Base-by-base conservation (phyloP, 1,140 invertebrate species). In the Mercenaria mercenaria region DNA sequence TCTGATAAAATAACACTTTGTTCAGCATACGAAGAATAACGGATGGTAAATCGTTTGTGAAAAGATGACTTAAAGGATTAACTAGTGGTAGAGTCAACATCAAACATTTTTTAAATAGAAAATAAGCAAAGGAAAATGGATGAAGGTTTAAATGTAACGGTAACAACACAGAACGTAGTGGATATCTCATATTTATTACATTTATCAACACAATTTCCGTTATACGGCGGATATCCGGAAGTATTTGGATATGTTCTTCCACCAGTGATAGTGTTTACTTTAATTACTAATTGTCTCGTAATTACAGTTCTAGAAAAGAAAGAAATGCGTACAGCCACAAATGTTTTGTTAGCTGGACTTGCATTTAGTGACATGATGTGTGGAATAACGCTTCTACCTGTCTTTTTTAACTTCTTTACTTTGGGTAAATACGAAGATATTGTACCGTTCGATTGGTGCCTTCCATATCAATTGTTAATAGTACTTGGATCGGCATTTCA, bases 291-390 rank as follows among this genome's bases (percentile, higher is more conserved):
- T 29, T 64, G 59, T 64, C 26, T 64, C 10, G 59, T 64, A 10
- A 64, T 64, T 10, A 64, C 59, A 29, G 59, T 64, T 1, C 29
- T 64, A 26, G 3, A 29, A 29, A 64, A 64, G 59, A 64, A 64
- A 29, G 59, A 64, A 2, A 26, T 64, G 59, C 26, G 59, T 29
- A 64, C 59, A 29, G 10, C n/a, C 26, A 64, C 59, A 26, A 64
- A 64, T 64, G 59, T 64, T 6, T n/a, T 64, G 1, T 26, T 64
- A 8, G 59, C 59, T 15, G 59, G 59, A 29, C 59, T 64, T 29
- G 59, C 59, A 2, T 64, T 64, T 26, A 64, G 59, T 29, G 59
- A 64, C 59, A 64, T 64, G 59, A 64, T 64, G 59, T 64, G 59
- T 29, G 59, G 59, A 29, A 15, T 64, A 29, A 11, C 59, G 15